Base-by-base conservation (phyloP, 2,888 invertebrate species). In the Hirtodrosophila trivittata region DNA sequence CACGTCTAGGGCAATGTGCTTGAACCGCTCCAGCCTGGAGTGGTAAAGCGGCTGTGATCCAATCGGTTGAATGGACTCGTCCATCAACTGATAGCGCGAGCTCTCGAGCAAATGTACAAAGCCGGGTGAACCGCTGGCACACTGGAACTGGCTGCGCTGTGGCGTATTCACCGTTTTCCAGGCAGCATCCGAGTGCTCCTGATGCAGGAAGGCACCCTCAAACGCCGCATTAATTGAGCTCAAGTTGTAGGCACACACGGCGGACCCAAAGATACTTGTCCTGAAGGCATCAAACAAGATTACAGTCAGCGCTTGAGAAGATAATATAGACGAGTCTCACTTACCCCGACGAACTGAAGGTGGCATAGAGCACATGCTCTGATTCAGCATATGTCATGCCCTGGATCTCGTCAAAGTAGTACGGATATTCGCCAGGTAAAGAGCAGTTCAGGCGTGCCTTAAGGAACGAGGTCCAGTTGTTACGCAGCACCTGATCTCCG, bases 401-500 rank as follows among this genome's bases (percentile, higher is more conserved):
- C 90, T 97, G 97, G n/a, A 97, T 94, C 89, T 97, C 96, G 88
- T 97, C 94, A 85, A 96, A 97, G 90, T 96, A 95, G 91, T 96
- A 97, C 0, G 97, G 97, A 88, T 95, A 95, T 47, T 96, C 95
- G 0, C 97, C 97, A 0, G 95, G 95, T 9, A 96, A 90, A 0
- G 96, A 95, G 85, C 97, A 97, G 88, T 95, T 95, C 0, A 97
- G 91, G 0, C 97, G 92, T 0, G 97, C 96, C 90, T 97, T 97
- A 10, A 96, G 91, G 89, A 96, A 97, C 0, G 97, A 97, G n/a
- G 96, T 96, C 97, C 97, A 98, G 73, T 95, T 96, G 75, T 97
- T 95, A 74, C 94, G 94, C 88, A 95, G 92, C 89, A 95, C 92
- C 56, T 94, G 91, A 76, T 94, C 93, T 2, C 95, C 95, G n/a